phyloP scores from a whole-genome alignment of 2,113 vertebrate genomes.

The Procavia capensis region DNA sequence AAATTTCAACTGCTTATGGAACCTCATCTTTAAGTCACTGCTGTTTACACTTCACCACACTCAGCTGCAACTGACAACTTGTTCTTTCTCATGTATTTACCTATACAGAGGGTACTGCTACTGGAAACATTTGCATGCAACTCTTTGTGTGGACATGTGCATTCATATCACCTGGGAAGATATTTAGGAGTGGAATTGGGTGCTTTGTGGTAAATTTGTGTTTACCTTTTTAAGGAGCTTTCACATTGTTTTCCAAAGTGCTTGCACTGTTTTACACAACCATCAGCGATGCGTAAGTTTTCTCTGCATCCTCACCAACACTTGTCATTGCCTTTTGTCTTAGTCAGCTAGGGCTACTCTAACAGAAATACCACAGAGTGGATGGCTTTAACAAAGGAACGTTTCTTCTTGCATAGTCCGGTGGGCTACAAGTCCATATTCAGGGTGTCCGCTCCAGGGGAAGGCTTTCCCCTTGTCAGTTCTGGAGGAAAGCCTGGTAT shows the following conservation, averaged over 20 bases:
- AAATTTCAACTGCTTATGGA: not conserved
- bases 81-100: not conserved
- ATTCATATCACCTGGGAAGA: not conserved
- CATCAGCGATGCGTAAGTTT: not conserved
- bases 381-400: too few species aligned
- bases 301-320: not conserved
- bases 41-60: not conserved
- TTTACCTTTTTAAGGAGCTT: not conserved
- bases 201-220: not conserved
- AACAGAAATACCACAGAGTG: too few species aligned
- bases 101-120: not conserved
- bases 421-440: too few species aligned
- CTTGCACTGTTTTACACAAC: not conserved
- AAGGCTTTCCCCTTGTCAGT: too few species aligned
- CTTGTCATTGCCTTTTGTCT: not conserved
- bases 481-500: too few species aligned
- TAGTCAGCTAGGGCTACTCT: too few species aligned
- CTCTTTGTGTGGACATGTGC: not conserved
- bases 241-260: not conserved
- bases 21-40: not conserved
- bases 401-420: too few species aligned
- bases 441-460: too few species aligned
- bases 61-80: not conserved
- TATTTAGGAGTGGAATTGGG: not conserved
- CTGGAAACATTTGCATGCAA: not conserved